Conservation (phyloP, 2,797 vertebrate genomes). For the Pempheris klunzingeri region DNA sequence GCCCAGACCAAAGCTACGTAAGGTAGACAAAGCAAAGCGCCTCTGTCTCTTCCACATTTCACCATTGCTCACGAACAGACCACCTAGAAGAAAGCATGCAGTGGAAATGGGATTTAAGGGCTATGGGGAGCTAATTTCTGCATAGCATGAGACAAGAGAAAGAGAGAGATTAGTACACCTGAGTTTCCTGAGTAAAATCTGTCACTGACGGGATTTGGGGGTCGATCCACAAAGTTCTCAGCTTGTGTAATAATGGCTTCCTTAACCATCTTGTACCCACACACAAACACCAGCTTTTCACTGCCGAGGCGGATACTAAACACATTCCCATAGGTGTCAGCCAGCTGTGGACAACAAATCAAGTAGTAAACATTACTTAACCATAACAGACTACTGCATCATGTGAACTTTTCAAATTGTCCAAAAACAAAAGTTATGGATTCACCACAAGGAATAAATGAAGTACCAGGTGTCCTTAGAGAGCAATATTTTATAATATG, state of each 20-base stretch:
- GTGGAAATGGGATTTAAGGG: background rate
- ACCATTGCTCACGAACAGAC: slow-evolving; percentile 77
- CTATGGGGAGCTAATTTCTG: background rate
- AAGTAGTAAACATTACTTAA: background rate
- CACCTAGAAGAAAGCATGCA: slow-evolving; percentile 46
- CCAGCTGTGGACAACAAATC: slow-evolving; percentile 70
- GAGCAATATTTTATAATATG: background rate
- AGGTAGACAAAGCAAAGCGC: slow-evolving; percentile 77
- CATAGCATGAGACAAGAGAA: background rate
- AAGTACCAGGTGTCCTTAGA: background rate
- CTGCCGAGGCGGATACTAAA: slow-evolving; percentile 58
- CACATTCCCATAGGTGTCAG: slow-evolving; percentile 82
- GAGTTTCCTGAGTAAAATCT: slow-evolving; percentile 40
- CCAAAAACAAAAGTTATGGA: background rate
- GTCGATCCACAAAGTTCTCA: slow-evolving; percentile 83
- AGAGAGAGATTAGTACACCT: slow-evolving; percentile 70
- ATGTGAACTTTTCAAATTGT: background rate
- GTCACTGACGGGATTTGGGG: fast-evolving
- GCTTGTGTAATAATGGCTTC: slow-evolving; percentile 84
- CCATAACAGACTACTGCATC: background rate
- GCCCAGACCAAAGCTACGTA: slow-evolving; percentile 77
- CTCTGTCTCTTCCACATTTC: slow-evolving; percentile 74
- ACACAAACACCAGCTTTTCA: slow-evolving; percentile 62
- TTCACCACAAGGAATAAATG: background rate
- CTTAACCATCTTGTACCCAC: slow-evolving; percentile 83